Base-by-base conservation (phyloP, 2,888 invertebrate species). In the Eupeodes latifasciatus region DNA sequence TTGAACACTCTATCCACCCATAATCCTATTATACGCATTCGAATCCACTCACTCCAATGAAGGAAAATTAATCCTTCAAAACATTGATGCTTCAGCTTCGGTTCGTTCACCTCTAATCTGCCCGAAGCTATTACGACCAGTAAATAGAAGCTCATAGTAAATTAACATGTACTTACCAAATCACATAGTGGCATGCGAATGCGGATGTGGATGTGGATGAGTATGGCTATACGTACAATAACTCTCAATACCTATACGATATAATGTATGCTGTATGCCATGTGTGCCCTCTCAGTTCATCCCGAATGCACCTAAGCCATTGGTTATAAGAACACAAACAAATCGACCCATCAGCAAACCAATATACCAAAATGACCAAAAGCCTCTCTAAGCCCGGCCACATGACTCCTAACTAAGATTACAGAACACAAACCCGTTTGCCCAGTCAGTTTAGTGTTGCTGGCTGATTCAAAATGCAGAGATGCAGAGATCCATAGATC, bases 371-470 rank as follows among this genome's bases (percentile, higher is more conserved):
- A 80, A 83, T 74, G 72, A 71, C 76, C 86, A 55, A 83, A 87
- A 76, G 86, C 86, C 80, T 51, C 76, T 64, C 74, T 87, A 83
- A 87, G 80, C 83, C 80, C 72, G 61, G 53, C 80, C 86, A 80
- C 79, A 87, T 80, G 83, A 87, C 86, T 87, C 80, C 80, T 66
- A 83, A 87, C 86, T 72, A 80, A 83, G 86, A 87, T 87, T 87
- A 83, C 80, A 76, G 72, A 80, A 76, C 36, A 61, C 69, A 83
- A 87, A 87, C 66, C 83, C 86, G 71, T 83, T 87, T 80, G 76
- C 83, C 40, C 40, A 79, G 76, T 79, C 75, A 69, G 83, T 71
- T 64, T 72, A 34, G 16, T 19, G 19, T 44, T 71, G 61, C 67
- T 75, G 34, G 61, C 67, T 75, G 34, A 40, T 40, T 5, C 67